A percentile compares a stretch with the other conserved stretches of the same genome.
phyloP scores from a whole-genome alignment of 2,888 invertebrate genomes.

The Orthosia gracilis region DNA sequence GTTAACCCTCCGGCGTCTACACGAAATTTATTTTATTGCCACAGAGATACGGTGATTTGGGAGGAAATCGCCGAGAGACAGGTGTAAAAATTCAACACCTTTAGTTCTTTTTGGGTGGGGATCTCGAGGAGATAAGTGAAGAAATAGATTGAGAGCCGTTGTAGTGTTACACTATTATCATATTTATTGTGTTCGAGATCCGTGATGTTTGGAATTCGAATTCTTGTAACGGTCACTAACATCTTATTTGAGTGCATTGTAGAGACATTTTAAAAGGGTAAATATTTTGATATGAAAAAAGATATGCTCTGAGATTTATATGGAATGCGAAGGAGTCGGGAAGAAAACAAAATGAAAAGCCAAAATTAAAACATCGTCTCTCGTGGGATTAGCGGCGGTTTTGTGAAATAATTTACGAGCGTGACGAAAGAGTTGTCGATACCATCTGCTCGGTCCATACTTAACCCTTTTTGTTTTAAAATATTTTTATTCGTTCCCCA shows the following conservation, averaged over 20 bases:
- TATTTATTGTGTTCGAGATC: constrained; percentile 84
- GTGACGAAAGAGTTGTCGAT: constrained; percentile 90
- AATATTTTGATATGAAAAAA: constrained; percentile 81
- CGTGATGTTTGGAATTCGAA: constrained; percentile 78
- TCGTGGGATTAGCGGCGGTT: constrained; percentile 89
- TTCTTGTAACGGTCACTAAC: constrained; percentile 78
- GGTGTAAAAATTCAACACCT: constrained; percentile 91
- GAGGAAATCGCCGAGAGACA: constrained; percentile 89
- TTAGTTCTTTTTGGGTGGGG: constrained; percentile 84
- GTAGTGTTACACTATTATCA: constrained; percentile 81
- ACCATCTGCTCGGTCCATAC: constrained; percentile 88
- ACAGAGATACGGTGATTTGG: constrained; percentile 90
- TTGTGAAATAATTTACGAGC: constrained; percentile 90
- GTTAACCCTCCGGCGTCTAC: constrained; percentile 89
- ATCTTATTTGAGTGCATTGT: constrained; percentile 74
- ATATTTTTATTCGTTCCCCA: constrained; percentile 84
- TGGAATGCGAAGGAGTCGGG: constrained; percentile 79
- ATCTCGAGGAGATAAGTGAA: constrained; percentile 84
- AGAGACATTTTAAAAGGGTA: constrained; percentile 74
- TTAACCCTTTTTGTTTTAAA: constrained; percentile 89
- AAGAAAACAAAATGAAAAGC: constrained; percentile 83
- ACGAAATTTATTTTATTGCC: constrained; percentile 91
- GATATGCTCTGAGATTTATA: constrained; percentile 81
- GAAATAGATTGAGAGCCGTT: constrained; percentile 87
- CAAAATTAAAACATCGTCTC: constrained; percentile 89